These are phyloP conservation scores for Calephelis nemesis DNA, from an alignment of 1,140 invertebrate species.

Conservation along the genomic window DNA sequence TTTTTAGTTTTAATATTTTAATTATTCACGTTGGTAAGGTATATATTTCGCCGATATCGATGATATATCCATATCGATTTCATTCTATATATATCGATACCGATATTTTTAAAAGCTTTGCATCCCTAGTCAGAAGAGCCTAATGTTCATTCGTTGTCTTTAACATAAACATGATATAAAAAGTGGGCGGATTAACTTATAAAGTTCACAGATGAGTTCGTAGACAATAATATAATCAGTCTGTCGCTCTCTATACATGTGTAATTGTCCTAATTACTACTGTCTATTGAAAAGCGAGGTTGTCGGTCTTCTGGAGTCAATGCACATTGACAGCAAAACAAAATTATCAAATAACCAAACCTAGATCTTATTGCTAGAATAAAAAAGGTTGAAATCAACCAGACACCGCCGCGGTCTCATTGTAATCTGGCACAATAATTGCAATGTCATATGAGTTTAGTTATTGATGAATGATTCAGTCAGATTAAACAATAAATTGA, in stretches of 20 bases:
- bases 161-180: not conserved
- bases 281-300: constrained; percentile 11
- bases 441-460: constrained; percentile 13
- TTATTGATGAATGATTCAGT: constrained; percentile 3
- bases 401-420: not conserved
- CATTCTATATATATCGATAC: no score
- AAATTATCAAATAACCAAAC: not conserved
- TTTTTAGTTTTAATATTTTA: no score
- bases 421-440: constrained; percentile 16
- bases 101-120: no score
- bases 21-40: no score
- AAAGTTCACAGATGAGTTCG: not conserved
- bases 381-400: not conserved
- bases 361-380: not conserved
- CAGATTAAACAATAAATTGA: constrained; percentile 10
- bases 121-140: no score
- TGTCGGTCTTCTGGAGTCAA: constrained; percentile 11
- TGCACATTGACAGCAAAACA: not conserved
- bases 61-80: no score
- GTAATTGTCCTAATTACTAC: constrained; percentile 3
- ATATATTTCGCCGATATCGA: no score
- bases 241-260: constrained; percentile 7
- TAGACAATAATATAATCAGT: constrained; percentile 5
- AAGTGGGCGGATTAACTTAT: constrained; percentile 3
- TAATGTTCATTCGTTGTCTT: no score